Base-by-base conservation (phyloP, 2,797 vertebrate species). In the Ctenopoma kingsleyae region DNA sequence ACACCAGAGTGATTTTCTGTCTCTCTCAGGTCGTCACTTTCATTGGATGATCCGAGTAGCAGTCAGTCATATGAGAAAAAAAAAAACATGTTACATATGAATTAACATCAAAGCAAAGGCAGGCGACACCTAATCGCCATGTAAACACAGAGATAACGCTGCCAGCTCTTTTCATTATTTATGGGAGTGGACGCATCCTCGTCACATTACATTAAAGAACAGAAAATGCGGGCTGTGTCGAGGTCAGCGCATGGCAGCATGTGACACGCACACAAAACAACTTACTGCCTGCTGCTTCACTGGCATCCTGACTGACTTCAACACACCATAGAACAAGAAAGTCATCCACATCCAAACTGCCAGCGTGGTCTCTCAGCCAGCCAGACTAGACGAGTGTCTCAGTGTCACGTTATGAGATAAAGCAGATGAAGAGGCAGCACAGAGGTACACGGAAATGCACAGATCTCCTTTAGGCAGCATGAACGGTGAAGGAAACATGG, bases 151-250 rank as follows among this genome's bases (percentile, higher is more conserved):
- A 78, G 76, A 80, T 27, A 70, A 71, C 27, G 86, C 89, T 88
- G 83, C 87, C 63, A 90, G 88, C 83, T 64, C 67, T 76, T 64
- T 82, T 72, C 69, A 86, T 91, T 82, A 89, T 88, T 92, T 89
- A 93, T 92, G 81, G 74, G 76, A 89, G 75, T 78, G 89, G 90
- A 92, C 88, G 67, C 46, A 44, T 90, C 82, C 74, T 90, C 84
- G 87, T 93, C 90, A 90, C 87, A 89, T 90, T 85, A 69, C 76
- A 91, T 93, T 93, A 91, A 60, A 47, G 60, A 27, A 57, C 64
- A 47, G 74, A 74, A 35, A 57, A 30, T 4, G 72, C 20, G 19
- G 67, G 59, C 56, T 10, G 17, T 2, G 66, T 36, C n/a, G 40
- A 48, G 80, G 80, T 88, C 82, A 81, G 63, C 47, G 23, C 53